These are phyloP conservation scores for Calliopsis andreniformis DNA, from an alignment of 1,140 invertebrate genomes.

Conservation along the genomic window DNA sequence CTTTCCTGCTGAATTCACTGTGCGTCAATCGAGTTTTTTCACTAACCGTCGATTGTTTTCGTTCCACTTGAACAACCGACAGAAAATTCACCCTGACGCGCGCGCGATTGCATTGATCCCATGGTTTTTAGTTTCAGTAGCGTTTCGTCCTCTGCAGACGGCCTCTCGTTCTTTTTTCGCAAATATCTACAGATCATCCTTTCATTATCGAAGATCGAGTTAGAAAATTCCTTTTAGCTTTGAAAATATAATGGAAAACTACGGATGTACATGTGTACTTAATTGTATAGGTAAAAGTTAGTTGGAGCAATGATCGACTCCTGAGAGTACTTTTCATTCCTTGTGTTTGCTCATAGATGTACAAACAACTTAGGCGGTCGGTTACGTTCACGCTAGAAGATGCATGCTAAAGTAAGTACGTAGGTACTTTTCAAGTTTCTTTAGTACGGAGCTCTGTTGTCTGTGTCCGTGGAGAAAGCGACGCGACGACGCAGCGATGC, in stretches of 20 bases:
- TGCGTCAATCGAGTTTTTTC: constrained; percentile 13
- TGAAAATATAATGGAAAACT: not conserved
- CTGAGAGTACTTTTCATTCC: constrained; percentile 16
- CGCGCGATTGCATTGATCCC: constrained; percentile 6
- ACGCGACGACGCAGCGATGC: not conserved
- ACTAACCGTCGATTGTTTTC: constrained; percentile 18
- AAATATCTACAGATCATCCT: no score
- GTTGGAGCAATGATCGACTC: constrained; percentile 5
- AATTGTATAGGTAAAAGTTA: no score
- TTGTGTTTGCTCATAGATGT: constrained; percentile 12
- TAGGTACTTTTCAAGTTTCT: constrained; percentile 48
- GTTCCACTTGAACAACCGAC: constrained; percentile 11
- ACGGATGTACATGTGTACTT: no score
- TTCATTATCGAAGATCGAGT: no score
- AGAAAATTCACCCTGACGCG: not conserved
- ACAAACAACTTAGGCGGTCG: constrained; percentile 44
- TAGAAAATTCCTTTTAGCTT: no score
- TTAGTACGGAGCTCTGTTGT: not conserved
- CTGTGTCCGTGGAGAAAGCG: constrained; percentile 1
- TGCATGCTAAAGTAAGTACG: constrained; percentile 56
- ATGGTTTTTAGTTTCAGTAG: constrained; percentile 10
- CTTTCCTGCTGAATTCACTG: not conserved
- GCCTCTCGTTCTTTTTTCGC: no score
- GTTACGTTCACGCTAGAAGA: constrained; percentile 35
- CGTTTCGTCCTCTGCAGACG: constrained; percentile 21